Conservation (phyloP, 2,888 invertebrate species). For the Drosophila leonis region DNA sequence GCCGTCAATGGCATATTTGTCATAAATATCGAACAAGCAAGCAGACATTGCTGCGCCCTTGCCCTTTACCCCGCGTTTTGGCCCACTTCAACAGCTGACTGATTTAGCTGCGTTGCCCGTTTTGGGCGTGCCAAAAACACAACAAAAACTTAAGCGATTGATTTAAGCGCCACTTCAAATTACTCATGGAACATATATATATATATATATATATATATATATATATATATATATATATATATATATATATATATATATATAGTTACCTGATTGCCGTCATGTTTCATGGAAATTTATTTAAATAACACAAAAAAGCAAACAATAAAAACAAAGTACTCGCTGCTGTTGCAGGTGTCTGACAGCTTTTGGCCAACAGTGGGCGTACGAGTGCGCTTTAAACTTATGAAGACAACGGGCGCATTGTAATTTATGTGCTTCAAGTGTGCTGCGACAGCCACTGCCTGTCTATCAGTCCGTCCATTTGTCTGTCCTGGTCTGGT, state of each 20-base stretch:
- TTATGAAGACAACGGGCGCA: slow-evolving; percentile 61
- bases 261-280: slow-evolving; percentile 27
- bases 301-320: not conserved
- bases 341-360: slow-evolving; percentile 59
- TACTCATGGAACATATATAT: slow-evolving; percentile 33
- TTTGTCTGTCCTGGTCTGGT: not conserved
- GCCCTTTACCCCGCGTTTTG: not conserved
- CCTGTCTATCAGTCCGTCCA: not conserved
- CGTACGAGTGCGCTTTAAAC: slow-evolving; percentile 70
- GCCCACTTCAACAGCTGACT: slow-evolving; percentile 35
- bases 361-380: slow-evolving; percentile 35
- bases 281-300: slow-evolving; percentile 49
- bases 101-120: slow-evolving; percentile 2
- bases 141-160: slow-evolving; percentile 58
- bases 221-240: slow-evolving; percentile 16
- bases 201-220: slow-evolving; percentile 11
- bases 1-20: slow-evolving; percentile 63
- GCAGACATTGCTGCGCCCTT: slow-evolving; percentile 11
- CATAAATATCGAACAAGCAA: slow-evolving; percentile 74
- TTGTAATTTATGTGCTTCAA: slow-evolving; percentile 66
- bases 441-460: slow-evolving; percentile 23
- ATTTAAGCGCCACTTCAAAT: slow-evolving; percentile 72
- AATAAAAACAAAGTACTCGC: slow-evolving; percentile 22
- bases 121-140: slow-evolving; percentile 37
- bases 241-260: slow-evolving; percentile 16